Percentiles rank a stretch among this genome's conserved stretches.
Conservation (phyloP, 2,797 vertebrate species). For the Enteromius mattozi region DNA sequence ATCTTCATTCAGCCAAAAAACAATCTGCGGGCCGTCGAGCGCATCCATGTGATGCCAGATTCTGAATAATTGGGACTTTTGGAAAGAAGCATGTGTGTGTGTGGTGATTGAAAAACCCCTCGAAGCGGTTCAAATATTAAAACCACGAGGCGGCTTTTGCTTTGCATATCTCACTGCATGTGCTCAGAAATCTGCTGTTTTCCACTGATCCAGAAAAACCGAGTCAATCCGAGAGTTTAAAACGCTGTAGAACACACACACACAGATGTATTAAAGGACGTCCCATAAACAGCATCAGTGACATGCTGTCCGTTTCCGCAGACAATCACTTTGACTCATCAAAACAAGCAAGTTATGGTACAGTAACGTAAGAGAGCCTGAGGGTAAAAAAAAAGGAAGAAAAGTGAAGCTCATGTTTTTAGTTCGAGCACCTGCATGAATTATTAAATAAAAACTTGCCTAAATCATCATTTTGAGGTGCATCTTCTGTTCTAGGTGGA, state of each 20-base stretch:
- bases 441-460: not conserved
- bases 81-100: constrained; percentile 15
- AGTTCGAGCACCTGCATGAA: not conserved
- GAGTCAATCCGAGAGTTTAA: constrained; percentile 16
- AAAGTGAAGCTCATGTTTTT: not conserved
- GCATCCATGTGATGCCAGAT: constrained; percentile 35
- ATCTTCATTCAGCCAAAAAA: constrained; percentile 29
- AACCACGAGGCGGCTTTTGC: constrained; percentile 42
- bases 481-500: not conserved
- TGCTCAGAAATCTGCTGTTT: constrained; percentile 45
- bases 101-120: constrained; percentile 42
- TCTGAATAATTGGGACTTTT: constrained; percentile 41
- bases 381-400: not conserved
- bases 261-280: not conserved
- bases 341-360: not conserved
- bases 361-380: not conserved
- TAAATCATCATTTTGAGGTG: not conserved
- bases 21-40: constrained; percentile 10
- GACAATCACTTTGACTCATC: not conserved
- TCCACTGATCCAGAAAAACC: constrained; percentile 43
- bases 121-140: constrained; percentile 43
- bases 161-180: constrained; percentile 49
- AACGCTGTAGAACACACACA: not conserved
- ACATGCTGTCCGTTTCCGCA: not conserved
- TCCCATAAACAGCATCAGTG: not conserved